Evolutionary conservation across 2,888 invertebrate genomes (phyloP).

Genomic region (Aricia artaxerxes): DNA sequence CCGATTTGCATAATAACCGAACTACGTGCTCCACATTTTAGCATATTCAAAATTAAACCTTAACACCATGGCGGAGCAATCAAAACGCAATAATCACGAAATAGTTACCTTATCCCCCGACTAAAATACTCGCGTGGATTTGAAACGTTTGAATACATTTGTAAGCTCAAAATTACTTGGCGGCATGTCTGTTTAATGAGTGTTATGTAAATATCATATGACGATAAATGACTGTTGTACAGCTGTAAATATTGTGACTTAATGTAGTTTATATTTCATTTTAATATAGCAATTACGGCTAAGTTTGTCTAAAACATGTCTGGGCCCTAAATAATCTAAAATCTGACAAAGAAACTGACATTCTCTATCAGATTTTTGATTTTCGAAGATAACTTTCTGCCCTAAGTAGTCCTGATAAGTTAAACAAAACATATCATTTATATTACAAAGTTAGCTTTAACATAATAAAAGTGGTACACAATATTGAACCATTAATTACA

Average conservation of each 20-base stretch:
- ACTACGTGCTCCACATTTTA: conserved; percentile 57
- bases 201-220: conserved; percentile 14
- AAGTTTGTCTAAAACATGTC: too few species aligned
- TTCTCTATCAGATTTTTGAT: too few species aligned
- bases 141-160: conserved; percentile 63
- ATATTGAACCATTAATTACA: neutral
- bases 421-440: too few species aligned
- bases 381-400: too few species aligned
- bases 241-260: conserved; percentile 5
- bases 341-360: too few species aligned
- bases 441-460: too few species aligned
- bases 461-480: too few species aligned
- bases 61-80: conserved; percentile 42
- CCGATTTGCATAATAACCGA: conserved; percentile 75
- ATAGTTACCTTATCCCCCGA: conserved; percentile 50
- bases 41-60: conserved; percentile 51
- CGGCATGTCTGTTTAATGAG: conserved; percentile 5
- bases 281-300: neutral
- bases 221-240: neutral
- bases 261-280: neutral
- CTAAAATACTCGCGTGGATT: conserved; percentile 67
- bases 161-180: conserved; percentile 42
- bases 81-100: conserved; percentile 8
- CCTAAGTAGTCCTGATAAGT: too few species aligned
- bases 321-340: too few species aligned